Conservation (phyloP, 2,888 invertebrate genomes). For the Pyrrhia umbra region DNA sequence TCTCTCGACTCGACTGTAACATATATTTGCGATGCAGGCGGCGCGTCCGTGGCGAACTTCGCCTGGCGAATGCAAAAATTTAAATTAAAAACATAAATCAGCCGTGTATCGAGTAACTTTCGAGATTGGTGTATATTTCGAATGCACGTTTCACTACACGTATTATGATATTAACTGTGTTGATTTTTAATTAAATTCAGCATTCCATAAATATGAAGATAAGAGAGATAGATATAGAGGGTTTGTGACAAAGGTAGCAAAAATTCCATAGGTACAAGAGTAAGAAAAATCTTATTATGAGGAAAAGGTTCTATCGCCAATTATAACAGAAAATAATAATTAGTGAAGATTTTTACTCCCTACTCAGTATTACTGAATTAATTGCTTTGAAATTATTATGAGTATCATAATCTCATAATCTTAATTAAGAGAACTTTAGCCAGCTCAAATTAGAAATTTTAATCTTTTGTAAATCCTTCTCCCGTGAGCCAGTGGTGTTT, state of each 20-base stretch:
- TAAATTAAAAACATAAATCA: slow-evolving; percentile 91
- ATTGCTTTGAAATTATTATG: slow-evolving; percentile 87
- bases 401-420: slow-evolving; percentile 89
- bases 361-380: slow-evolving; percentile 83
- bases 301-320: slow-evolving; percentile 73
- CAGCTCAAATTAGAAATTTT: slow-evolving; percentile 85
- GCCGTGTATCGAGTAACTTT: slow-evolving; percentile 89
- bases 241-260: slow-evolving; percentile 34
- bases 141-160: slow-evolving; percentile 78
- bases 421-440: slow-evolving; percentile 87
- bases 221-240: slow-evolving; percentile 19
- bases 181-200: slow-evolving; percentile 62
- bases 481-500: slow-evolving; percentile 69
- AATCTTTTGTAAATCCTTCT: slow-evolving; percentile 82
- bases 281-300: slow-evolving; percentile 62
- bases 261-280: slow-evolving; percentile 51
- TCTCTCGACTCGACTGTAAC: slow-evolving; percentile 82
- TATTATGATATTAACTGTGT: slow-evolving; percentile 70
- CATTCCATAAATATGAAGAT: slow-evolving; percentile 41
- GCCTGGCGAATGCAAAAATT: slow-evolving; percentile 90
- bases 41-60: slow-evolving; percentile 87
- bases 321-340: slow-evolving; percentile 78
- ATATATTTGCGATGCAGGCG: slow-evolving; percentile 89
- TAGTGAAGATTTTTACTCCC: slow-evolving; percentile 62
- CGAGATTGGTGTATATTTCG: slow-evolving; percentile 87